These are phyloP conservation scores for Phylloscopus whistleri DNA, from an alignment of 2,113 vertebrate genomes.

Conservation along the genomic window DNA sequence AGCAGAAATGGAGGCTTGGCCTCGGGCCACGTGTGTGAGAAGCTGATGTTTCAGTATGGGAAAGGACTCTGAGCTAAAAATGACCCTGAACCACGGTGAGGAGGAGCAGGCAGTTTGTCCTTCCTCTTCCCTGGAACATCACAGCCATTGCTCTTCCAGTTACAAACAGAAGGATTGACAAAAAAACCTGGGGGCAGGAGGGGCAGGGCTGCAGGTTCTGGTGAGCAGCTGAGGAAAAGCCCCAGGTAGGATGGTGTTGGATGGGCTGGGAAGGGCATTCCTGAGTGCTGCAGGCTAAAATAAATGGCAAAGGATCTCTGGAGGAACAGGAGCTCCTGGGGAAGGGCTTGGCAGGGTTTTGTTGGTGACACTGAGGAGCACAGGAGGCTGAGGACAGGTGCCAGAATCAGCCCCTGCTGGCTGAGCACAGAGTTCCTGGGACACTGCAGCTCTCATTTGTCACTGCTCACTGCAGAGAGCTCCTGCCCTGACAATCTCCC, in stretches of 20 bases:
- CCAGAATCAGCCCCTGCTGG: background rate
- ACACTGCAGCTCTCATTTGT: background rate
- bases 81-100: background rate
- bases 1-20: background rate
- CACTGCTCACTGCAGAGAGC: background rate
- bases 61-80: background rate
- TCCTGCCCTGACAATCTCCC: background rate
- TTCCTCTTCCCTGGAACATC: background rate
- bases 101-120: background rate
- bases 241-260: background rate
- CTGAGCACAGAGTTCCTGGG: background rate
- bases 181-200: background rate
- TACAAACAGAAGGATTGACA: background rate
- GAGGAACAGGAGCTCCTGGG: background rate
- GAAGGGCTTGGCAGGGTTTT: background rate
- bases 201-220: background rate
- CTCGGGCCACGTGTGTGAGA: background rate
- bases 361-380: background rate
- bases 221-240: background rate
- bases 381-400: background rate
- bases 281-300: background rate
- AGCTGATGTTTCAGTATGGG: background rate
- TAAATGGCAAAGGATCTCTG: rapidly evolving
- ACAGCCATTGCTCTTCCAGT: rapidly evolving
- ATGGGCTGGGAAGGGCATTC: background rate